Conservation (phyloP, 2,888 invertebrate genomes). For the Drosophila bunnanda region DNA sequence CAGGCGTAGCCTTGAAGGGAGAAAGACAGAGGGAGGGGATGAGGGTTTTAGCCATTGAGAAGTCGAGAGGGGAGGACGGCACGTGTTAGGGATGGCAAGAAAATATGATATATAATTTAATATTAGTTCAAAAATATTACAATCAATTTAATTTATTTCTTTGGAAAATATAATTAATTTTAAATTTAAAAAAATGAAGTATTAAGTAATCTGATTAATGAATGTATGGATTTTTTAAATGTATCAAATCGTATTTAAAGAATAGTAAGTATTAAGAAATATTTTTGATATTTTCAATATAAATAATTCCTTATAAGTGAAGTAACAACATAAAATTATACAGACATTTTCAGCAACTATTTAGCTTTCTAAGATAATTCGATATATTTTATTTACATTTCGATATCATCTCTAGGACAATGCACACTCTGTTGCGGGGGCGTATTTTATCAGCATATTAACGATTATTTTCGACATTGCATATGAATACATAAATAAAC, state of each 20-base stretch:
- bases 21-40: neutral
- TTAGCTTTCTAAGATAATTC: neutral
- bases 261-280: too few species aligned
- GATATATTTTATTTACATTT: neutral
- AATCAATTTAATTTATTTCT: too few species aligned
- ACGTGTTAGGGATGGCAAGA: neutral
- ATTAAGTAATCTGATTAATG: too few species aligned
- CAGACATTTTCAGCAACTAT: neutral
- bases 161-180: too few species aligned
- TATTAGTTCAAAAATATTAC: neutral
- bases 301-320: too few species aligned
- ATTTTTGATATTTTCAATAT: too few species aligned
- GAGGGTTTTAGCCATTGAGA: neutral
- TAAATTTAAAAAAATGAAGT: too few species aligned
- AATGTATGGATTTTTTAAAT: too few species aligned
- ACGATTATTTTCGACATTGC: conserved; percentile 77
- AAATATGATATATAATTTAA: neutral
- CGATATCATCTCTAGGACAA: neutral
- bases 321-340: too few species aligned
- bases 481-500: conserved; percentile 78
- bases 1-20: conserved; percentile 6
- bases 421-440: conserved; percentile 38
- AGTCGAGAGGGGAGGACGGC: neutral
- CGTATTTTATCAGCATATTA: conserved; percentile 74
- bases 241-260: too few species aligned